phyloP scores from a whole-genome alignment of 2,797 vertebrate species.

The Leptodactylus fallax region DNA sequence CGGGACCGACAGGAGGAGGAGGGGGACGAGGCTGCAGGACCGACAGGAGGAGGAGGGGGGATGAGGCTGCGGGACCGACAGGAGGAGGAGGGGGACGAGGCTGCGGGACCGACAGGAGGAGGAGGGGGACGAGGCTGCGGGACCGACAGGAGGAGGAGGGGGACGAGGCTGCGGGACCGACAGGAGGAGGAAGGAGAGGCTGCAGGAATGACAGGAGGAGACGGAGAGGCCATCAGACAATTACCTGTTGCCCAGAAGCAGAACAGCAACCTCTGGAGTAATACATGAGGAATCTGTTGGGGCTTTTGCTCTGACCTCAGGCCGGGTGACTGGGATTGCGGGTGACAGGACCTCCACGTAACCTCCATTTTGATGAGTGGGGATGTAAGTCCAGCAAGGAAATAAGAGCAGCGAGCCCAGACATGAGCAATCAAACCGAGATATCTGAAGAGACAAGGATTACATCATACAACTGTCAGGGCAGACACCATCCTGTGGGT shows the following conservation, averaged over 20 bases:
- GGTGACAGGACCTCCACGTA: conserved; percentile 81
- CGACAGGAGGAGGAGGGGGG: background rate
- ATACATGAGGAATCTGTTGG: conserved; percentile 8
- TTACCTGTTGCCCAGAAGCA: conserved; percentile 29
- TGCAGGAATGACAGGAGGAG: background rate
- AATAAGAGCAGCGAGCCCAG: conserved; percentile 80
- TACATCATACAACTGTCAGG: background rate
- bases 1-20: background rate
- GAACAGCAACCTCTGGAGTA: background rate
- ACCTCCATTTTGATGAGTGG: conserved; percentile 77
- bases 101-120: background rate
- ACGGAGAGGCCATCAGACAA: background rate
- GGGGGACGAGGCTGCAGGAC: background rate
- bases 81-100: background rate
- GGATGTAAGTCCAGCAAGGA: conserved; percentile 86
- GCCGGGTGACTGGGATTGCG: conserved; percentile 68
- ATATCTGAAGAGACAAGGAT: conserved; percentile 74
- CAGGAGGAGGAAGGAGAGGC: background rate
- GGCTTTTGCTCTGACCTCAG: conserved; percentile 56
- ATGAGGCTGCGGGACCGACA: background rate
- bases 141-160: background rate
- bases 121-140: background rate
- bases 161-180: background rate
- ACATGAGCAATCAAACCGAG: conserved; percentile 82
- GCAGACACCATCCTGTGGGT: no score